Conservation (phyloP, 2,888 invertebrate species). For the Halocaridina rubra region DNA sequence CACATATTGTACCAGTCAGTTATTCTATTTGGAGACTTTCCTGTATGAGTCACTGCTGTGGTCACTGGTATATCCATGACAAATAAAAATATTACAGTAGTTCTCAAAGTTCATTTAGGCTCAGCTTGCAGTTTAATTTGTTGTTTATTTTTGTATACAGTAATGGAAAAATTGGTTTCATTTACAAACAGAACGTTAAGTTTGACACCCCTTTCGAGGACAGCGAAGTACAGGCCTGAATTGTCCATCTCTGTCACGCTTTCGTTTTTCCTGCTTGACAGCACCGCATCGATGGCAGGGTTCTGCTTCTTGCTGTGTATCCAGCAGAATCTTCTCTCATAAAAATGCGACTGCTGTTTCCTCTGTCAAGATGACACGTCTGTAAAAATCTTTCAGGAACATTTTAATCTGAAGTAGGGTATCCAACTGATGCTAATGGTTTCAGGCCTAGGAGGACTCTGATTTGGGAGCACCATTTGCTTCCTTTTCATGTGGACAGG, state of each 20-base stretch:
- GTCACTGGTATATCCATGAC: neutral
- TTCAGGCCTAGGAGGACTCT: too few species aligned
- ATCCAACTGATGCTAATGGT: too few species aligned
- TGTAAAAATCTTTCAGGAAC: neutral
- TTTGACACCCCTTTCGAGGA: too few species aligned
- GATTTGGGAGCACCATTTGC: too few species aligned
- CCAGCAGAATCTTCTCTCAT: neutral
- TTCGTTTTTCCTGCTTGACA: neutral
- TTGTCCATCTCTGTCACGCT: neutral
- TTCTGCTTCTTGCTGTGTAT: neutral
- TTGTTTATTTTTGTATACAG: neutral
- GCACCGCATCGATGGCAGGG: neutral
- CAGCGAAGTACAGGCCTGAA: neutral
- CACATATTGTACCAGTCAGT: conserved; percentile 11
- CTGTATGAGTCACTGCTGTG: neutral
- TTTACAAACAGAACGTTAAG: too few species aligned
- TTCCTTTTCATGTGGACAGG: too few species aligned
- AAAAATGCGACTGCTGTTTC: neutral
- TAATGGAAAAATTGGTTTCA: neutral
- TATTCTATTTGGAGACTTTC: neutral
- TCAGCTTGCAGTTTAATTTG: neutral
- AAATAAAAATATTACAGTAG: neutral
- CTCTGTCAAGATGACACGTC: neutral
- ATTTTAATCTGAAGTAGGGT: too few species aligned
- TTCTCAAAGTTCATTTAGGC: neutral